Evolutionary conservation across 1,140 invertebrate genomes (phyloP).

Genomic region (Tetragnatha versicolor): DNA sequence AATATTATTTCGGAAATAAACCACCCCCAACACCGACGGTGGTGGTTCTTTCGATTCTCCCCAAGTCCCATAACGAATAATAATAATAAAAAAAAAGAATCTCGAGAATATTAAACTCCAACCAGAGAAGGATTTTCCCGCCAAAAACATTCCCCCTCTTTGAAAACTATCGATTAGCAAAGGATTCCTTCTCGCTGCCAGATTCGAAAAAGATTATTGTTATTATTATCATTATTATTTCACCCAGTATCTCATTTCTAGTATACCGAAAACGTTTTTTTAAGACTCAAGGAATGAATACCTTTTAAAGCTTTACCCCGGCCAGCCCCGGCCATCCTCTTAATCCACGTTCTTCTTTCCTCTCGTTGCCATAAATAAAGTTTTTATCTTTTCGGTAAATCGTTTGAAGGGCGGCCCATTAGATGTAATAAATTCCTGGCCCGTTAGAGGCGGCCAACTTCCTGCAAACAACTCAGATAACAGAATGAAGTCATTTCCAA

Average conservation of each 20-base stretch:
- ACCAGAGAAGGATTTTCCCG: neutral
- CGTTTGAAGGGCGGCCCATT: slow-evolving; percentile 14
- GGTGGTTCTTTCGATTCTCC: no score
- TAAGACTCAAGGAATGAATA: neutral
- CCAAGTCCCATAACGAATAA: no score
- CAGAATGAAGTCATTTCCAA: slow-evolving; percentile 39
- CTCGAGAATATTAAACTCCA: slow-evolving; percentile 15
- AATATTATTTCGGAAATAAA: neutral
- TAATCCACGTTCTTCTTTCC: slow-evolving; percentile 35
- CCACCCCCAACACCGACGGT: neutral
- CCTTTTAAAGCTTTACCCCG: slow-evolving; percentile 7
- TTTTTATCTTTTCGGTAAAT: slow-evolving; percentile 37
- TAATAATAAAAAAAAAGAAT: neutral
- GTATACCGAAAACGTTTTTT: neutral
- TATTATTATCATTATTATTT: slow-evolving; percentile 29
- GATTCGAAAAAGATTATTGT: neutral
- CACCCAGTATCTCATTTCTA: slow-evolving; percentile 10
- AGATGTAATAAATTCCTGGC: slow-evolving; percentile 25
- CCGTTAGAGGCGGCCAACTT: neutral
- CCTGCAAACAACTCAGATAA: slow-evolving; percentile 21
- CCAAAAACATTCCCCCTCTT: neutral
- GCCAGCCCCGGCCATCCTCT: no score
- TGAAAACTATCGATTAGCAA: slow-evolving; percentile 16
- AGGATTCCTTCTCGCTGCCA: neutral
- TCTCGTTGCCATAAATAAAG: slow-evolving; percentile 30